These are phyloP conservation scores for Syngnathus typhle DNA, from an alignment of 2,113 vertebrate genomes.

Conservation along the genomic window DNA sequence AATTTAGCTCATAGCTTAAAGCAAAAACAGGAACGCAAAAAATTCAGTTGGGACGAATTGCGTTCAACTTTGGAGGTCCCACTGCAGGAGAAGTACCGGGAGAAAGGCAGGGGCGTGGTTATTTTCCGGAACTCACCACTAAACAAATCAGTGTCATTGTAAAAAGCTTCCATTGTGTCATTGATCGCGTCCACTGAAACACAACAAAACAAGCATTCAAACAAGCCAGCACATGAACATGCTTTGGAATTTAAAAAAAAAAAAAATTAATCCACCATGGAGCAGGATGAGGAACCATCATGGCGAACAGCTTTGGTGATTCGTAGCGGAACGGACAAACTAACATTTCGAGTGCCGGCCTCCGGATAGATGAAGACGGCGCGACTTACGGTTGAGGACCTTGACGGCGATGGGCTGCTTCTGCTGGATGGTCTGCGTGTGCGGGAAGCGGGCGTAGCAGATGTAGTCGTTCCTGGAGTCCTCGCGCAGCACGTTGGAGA, in stretches of 20 bases:
- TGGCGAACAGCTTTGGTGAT: constrained; percentile 45
- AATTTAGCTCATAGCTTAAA: neutral
- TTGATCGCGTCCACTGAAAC: constrained; percentile 99
- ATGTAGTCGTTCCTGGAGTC: constrained; percentile 93
- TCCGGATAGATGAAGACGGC: constrained; percentile 36
- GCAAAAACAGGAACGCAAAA: no score
- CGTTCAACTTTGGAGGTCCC: neutral
- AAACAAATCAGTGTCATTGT: constrained; percentile 98
- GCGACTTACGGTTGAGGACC: constrained; percentile 85
- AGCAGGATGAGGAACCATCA: constrained; percentile 5
- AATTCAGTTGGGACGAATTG: neutral
- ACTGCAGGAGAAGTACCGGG: constrained; percentile 25
- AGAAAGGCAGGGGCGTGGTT: constrained; percentile 65
- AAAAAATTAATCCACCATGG: neutral
- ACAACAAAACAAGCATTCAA: constrained; percentile 82
- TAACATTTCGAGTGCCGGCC: constrained; percentile 49
- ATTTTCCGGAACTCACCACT: constrained; percentile 88
- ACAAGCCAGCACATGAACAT: constrained; percentile 60
- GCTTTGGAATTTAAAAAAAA: constrained; percentile 19
- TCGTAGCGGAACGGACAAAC: constrained; percentile 42
- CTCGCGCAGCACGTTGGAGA: constrained; percentile 86
- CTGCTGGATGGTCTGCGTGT: constrained; percentile 98
- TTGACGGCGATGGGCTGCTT: constrained; percentile 94
- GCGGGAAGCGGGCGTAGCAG: constrained; percentile 96
- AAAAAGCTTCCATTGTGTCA: constrained; percentile 98